phyloP scores from a whole-genome alignment of 2,113 vertebrate species.

The Xenopus borealis region DNA sequence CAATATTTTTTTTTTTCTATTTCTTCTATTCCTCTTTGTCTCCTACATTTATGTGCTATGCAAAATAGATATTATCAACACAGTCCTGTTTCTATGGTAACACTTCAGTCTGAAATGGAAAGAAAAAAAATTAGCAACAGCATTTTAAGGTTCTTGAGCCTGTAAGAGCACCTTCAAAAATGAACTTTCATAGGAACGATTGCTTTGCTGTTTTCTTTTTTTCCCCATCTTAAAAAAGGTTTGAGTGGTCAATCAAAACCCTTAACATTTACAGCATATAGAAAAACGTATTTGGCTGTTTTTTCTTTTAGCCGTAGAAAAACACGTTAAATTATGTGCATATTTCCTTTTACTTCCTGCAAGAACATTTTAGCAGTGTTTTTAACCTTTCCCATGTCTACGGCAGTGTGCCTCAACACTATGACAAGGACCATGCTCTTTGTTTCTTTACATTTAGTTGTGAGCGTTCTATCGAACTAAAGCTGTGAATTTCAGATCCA shows the following conservation, averaged over 20 bases:
- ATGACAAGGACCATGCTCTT: conserved; percentile 33
- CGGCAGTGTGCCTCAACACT: not conserved
- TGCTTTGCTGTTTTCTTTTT: conserved; percentile 60
- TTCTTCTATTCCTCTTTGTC: conserved; percentile 35
- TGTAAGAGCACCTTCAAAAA: conserved; percentile 62
- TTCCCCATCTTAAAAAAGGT: conserved; percentile 63
- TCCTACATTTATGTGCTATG: conserved; percentile 45
- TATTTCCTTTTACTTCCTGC: conserved; percentile 2
- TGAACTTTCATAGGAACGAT: conserved; percentile 58
- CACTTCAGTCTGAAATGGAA: conserved; percentile 75
- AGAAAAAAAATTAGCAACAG: conserved; percentile 66
- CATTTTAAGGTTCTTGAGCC: conserved; percentile 70
- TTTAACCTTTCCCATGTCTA: not conserved
- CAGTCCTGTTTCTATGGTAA: conserved; percentile 81
- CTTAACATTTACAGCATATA: conserved; percentile 1
- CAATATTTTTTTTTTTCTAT: conserved; percentile 52
- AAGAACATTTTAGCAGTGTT: not conserved
- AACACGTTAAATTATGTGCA: not conserved
- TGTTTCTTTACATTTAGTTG: conserved; percentile 55
- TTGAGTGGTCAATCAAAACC: conserved; percentile 63
- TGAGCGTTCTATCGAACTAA: conserved; percentile 73
- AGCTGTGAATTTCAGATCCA: conserved; percentile 79
- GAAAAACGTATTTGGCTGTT: conserved; percentile 3
- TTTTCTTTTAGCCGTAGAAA: conserved; percentile 29
- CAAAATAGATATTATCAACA: conserved; percentile 46